phyloP scores from a whole-genome alignment of 2,888 invertebrate species.

The Orthosia cruda region DNA sequence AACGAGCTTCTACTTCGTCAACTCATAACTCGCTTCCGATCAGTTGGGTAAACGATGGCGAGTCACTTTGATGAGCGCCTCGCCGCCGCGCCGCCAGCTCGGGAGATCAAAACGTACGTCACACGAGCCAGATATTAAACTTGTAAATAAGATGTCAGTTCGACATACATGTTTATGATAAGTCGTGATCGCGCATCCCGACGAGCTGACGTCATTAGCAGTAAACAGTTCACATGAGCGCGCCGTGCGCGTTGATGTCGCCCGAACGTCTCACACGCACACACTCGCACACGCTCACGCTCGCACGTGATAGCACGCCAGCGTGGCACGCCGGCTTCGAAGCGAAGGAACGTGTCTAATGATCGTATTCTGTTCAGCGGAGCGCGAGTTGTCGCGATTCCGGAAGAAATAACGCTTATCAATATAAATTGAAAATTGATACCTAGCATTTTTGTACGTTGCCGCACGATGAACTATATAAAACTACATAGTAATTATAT shows the following conservation, averaged over 20 bases:
- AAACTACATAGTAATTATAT: background rate
- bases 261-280: background rate
- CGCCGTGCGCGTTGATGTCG: slow-evolving; percentile 6
- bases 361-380: slow-evolving; percentile 24
- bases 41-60: slow-evolving; percentile 16
- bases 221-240: slow-evolving; percentile 19
- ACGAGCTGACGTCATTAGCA: slow-evolving; percentile 7
- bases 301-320: slow-evolving; percentile 2
- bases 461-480: background rate
- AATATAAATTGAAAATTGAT: background rate
- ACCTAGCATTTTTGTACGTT: background rate
- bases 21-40: slow-evolving; percentile 37
- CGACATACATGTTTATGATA: background rate
- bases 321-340: background rate
- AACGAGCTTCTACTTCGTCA: slow-evolving; percentile 53
- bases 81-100: background rate
- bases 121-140: slow-evolving; percentile 2
- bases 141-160: slow-evolving; percentile 4
- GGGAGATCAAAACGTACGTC: slow-evolving; percentile 3
- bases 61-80: slow-evolving; percentile 5
- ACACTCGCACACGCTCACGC: background rate
- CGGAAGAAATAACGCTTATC: slow-evolving; percentile 12
- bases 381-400: slow-evolving; percentile 19
- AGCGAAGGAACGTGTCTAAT: slow-evolving; percentile 28
- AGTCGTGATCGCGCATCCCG: background rate